Evolutionary conservation across 1,140 invertebrate genomes (phyloP), one percentile per base, ranked within the genome.

Genomic region (Brachionus plicatilis): DNA sequence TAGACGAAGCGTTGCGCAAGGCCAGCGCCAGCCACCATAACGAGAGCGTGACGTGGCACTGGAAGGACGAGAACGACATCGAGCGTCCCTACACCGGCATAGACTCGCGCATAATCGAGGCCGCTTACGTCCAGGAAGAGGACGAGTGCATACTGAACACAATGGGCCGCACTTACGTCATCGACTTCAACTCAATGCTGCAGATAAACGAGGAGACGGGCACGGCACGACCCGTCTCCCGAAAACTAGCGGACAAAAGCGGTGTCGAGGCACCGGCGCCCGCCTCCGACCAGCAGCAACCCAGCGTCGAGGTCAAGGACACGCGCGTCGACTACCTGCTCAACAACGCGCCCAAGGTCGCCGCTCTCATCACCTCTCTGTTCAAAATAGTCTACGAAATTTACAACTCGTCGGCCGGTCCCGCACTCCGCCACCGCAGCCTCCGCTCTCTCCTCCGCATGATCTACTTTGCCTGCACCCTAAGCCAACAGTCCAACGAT

Each of bases 141-240:
- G 60, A 66, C 20, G 76, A 79, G n/a, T 60, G 50, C 27, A 43
- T 60, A 12, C 29, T 82, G n/a, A 70, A 50, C 27, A 79, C 79
- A 37, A 45, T 79, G 41, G 79, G 79, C 9, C 92, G 95, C 86
- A 96, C 95, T 9, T 98, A 98, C 89, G 96, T 95, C 1, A 93
- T 99, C 85, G 96, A 98, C 91, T 95, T 98, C 87, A 94, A 95
- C 90, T 93, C 95, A 86, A 96, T 98, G 95, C 96, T 97, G 90
- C 96, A 98, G 92, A 96, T 98, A 85, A 98, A 98, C 89, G 96
- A 98, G 90, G 96, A 97, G 89, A 95, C 95, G 6, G 96, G 96
- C 83, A 97, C 95, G 66, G 93, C 95, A 11, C 90, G 96, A 66
- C 93, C 94, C 80, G 94, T 98, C 86, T 95, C 96, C 88, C 92